A percentile compares a stretch with the other conserved stretches of the same genome.
Conservation (phyloP, 2,113 vertebrate genomes). For the Excalfactoria chinensis region DNA sequence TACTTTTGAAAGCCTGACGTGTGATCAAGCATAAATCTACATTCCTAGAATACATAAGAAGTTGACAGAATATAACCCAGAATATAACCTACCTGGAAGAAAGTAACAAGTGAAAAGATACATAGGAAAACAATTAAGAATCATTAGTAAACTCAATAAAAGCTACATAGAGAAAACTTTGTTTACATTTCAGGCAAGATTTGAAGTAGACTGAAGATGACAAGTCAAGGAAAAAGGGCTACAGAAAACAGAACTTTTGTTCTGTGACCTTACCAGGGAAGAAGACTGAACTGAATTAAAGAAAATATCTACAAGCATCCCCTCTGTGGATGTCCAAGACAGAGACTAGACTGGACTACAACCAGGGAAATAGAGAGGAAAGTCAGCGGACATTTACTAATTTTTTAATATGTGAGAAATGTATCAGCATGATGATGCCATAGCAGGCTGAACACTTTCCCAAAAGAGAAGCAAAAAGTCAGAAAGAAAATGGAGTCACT, state of each 20-base stretch:
- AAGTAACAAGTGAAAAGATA: not conserved
- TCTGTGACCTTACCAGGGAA: not conserved
- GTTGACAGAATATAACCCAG: not conserved
- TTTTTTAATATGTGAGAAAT: not conserved
- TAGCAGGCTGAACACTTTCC: not conserved
- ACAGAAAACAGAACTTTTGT: not conserved
- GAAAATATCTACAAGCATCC: not conserved
- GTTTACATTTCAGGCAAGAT: not conserved
- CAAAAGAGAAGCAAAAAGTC: not conserved
- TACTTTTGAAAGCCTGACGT: not conserved
- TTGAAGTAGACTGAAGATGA: not conserved
- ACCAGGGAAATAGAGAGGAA: not conserved
- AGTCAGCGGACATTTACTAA: not conserved
- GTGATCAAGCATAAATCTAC: not conserved
- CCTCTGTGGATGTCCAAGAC: not conserved
- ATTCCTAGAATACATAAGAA: not conserved
- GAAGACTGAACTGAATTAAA: not conserved
- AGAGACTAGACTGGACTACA: not conserved
- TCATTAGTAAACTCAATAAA: not conserved
- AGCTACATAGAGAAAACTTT: not conserved
- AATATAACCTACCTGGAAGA: no score
- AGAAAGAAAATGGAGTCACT: not conserved
- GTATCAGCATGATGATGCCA: not conserved
- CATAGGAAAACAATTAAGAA: not conserved
- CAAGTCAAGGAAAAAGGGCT: not conserved